Evolutionary conservation across 2,797 vertebrate genomes (phyloP), one percentile per base, ranked within the genome.

Genomic region (Siniperca undulata): DNA sequence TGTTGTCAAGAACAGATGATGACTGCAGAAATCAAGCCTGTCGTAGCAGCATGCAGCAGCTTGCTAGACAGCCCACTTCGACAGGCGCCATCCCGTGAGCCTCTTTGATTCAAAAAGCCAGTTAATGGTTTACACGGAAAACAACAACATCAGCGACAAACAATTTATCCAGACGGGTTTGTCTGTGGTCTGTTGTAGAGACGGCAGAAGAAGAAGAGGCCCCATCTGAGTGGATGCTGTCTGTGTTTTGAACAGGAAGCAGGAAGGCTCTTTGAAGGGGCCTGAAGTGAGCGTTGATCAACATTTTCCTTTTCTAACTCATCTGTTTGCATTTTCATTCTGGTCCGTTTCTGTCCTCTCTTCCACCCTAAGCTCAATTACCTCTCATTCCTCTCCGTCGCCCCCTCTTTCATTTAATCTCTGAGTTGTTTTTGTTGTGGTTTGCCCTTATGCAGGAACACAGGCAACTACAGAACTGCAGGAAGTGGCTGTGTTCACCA

Each of bases 61-160:
- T 59, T 60, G 76, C 73, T 60, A 42, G 55, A 74, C 83, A 73
- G 79, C 69, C 38, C 17, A 27, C 48, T 64, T 79, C 7, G 7
- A 48, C 77, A 84, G 73, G 78, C 61, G n/a, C 67, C 19, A 3
- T 74, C 83, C 79, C 50, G 1, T 5, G 7, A 79, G 80, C 70
- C 50, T 58, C 85, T 86, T 90, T 86, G 83, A 90, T 87, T 90
- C 53, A 65, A 72, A 84, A 75, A 74, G 70, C 72, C 10, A 9
- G 46, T 87, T 85, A 83, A 89, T 90, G 83, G 86, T 91, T 90
- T 84, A 82, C 69, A 85, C 6, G 1, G 9, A 67, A 52, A 22
- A 79, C 74, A 78, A 17, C 46, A 16, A 50, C 85, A 78, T 66
- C 64, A 67, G 68, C 8, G 36, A 74, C 80, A 83, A 81, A 75